Evolutionary conservation across 2,113 vertebrate species (phyloP), one percentile per base, ranked within the genome.

Genomic region (Acanthisitta chloris): DNA sequence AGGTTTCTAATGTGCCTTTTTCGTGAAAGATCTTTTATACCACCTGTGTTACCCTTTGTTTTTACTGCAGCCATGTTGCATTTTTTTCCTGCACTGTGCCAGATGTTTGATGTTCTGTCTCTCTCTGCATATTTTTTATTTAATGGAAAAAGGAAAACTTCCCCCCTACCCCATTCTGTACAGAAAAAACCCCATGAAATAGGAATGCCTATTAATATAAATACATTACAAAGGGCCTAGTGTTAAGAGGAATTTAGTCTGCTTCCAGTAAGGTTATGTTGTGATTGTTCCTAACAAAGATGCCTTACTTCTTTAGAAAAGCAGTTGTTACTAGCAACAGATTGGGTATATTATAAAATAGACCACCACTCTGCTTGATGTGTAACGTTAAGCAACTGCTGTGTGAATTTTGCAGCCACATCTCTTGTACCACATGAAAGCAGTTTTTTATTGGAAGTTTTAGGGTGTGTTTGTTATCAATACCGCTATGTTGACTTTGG

Each of bases 401-500:
- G 9, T 59, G 62, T 93, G 67, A 66, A 80, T 82, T 90, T 80
- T 86, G 82, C 46, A 81, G 51, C 42, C 54, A 20, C 58, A 73
- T 80, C 90, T 86, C 80, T 65, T 70, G 20, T 34, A 33, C 26
- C 57, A 58, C 29, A 19, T 36, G 34, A 78, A 86, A 85, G 33
- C 42, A 65, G 20, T 5, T 80, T 89, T 92, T 93, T 42, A 65
- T 21, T 8, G 6, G 70, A 65, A 76, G 51, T 79, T 67, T 57
- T 85, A 86, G n/a, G 45, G 48, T 21, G 42, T 72, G 19, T 59
- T 82, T 59, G 31, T 83, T 69, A 42, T 88, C 14, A 40, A 7
- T 51, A 46, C 29, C 58, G 3, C 42, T 70, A 0, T 0, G 1
- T 38, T 77, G 67, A 18, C 36, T 86, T 69, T 0, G 0, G 19